These are phyloP conservation scores for Corynorhinus townsendii DNA, from an alignment of 2,113 vertebrate genomes.

Conservation along the genomic window DNA sequence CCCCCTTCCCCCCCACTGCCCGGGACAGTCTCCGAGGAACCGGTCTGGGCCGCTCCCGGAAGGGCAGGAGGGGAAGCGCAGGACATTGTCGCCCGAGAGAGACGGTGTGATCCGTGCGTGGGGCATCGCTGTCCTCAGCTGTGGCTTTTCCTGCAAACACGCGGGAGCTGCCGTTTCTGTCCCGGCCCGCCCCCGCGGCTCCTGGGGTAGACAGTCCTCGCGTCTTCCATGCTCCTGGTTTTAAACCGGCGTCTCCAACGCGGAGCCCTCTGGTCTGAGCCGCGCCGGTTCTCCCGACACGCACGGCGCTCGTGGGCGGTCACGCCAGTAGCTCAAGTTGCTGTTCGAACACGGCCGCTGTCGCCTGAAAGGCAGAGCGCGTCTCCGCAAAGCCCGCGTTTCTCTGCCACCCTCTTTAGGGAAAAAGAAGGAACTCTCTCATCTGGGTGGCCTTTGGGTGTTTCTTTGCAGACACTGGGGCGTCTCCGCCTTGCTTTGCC, in stretches of 20 bases:
- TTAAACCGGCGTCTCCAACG: neutral
- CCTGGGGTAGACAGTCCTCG: neutral
- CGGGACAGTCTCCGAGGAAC: too few relatives aligned
- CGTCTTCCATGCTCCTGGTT: neutral
- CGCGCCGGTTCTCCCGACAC: neutral
- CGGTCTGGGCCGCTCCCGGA: neutral
- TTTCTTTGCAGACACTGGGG: neutral
- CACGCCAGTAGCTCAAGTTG: constrained; percentile 13
- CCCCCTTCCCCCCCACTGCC: too few relatives aligned
- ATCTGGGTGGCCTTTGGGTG: neutral
- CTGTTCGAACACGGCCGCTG: neutral
- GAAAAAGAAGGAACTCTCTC: neutral
- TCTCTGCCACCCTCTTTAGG: neutral
- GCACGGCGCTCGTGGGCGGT: neutral
- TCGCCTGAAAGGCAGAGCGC: neutral
- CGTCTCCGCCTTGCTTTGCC: neutral
- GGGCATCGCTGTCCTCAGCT: neutral
- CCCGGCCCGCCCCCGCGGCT: neutral
- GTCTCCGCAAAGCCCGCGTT: neutral
- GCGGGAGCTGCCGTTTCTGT: neutral
- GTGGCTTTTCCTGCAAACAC: neutral
- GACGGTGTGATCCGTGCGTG: neutral
- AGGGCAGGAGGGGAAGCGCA: neutral
- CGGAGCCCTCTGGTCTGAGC: neutral
- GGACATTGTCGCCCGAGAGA: neutral